Evolutionary conservation across 2,797 vertebrate species (phyloP), one percentile per base, ranked within the genome.

Genomic region (Artibeus jamaicensis): DNA sequence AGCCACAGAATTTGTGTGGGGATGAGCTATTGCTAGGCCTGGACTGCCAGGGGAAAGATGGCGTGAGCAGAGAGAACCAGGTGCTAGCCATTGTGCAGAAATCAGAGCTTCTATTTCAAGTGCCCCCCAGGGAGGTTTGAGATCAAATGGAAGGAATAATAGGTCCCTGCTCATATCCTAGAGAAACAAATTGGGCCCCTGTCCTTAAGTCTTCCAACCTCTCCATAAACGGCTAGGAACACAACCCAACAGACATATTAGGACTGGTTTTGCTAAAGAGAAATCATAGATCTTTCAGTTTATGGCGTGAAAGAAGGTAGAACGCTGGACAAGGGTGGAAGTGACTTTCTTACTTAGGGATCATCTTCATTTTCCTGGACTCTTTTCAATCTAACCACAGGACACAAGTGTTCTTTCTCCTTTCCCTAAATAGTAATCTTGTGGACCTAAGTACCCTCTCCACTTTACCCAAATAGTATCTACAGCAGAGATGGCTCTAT

Each of bases 361-460:
- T n/a, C 6, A 8, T 70, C 24, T 59, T 48, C 48, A 16, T 93
- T 77, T 83, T 89, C n/a, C 53, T 86, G 84, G n/a, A 67, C 78
- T 93, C 32, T 91, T 91, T 90, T 88, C 86, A 86, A 46, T 73
- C 50, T 37, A 46, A 70, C 68, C 82, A 70, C 68, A 34, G 2
- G 44, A 70, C 42, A 55, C 57, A 79, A 67, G 65, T 84, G 70
- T 70, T 57, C 46, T 84, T 44, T 57, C 73, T 88, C 65, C 24
- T 94, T 70, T 90, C 57, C 22, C 86, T 46, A 89, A 91, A 78
- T 29, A 83, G 86, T 67, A 84, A 76, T 42, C 39, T 32, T 73
- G 34, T 21, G 59, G 26, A 90, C 55, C 32, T 50, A 73, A 29
- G 59, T 29, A 32, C 44, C 44, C 7, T 92, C 77, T 95, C 81